Conservation (phyloP, 2,888 invertebrate genomes). For the Acleris emargana region DNA sequence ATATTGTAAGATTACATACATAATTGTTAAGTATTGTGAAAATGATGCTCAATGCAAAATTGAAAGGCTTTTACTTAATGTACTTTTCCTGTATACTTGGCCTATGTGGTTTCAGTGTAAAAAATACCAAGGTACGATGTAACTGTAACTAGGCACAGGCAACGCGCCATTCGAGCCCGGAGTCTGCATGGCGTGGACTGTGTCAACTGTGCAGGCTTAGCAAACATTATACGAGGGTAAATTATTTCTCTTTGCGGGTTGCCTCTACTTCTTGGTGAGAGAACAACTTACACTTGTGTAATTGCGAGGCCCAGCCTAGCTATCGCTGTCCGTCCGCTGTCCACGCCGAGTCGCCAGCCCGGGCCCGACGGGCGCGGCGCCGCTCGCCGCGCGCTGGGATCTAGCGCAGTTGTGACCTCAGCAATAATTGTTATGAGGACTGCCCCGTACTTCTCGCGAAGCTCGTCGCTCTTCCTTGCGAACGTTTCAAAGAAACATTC, state of each 20-base stretch:
- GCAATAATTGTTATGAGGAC: slow-evolving; percentile 66
- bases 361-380: background rate
- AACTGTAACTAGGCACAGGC: slow-evolving; percentile 4
- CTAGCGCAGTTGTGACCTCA: slow-evolving; percentile 65
- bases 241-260: background rate
- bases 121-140: slow-evolving; percentile 18
- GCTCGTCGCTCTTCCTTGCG: slow-evolving; percentile 63
- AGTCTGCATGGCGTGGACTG: background rate
- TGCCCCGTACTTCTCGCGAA: slow-evolving; percentile 55
- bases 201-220: background rate
- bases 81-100: slow-evolving; percentile 23
- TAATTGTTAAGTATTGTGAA: slow-evolving; percentile 33
- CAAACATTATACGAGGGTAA: background rate
- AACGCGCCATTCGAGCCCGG: background rate
- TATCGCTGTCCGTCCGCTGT: too few species aligned
- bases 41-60: slow-evolving; percentile 35
- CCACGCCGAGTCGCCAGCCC: too few species aligned
- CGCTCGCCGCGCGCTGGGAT: slow-evolving; percentile 14
- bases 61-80: slow-evolving; percentile 28
- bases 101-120: slow-evolving; percentile 4
- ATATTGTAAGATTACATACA: slow-evolving; percentile 38
- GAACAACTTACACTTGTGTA: too few species aligned
- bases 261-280: too few species aligned
- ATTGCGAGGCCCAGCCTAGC: too few species aligned
- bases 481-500: slow-evolving; percentile 67